A percentile compares a stretch with the other conserved stretches of the same genome.
These are phyloP conservation scores for Herpetotheres cachinnans DNA, from an alignment of 2,113 vertebrate genomes.

Conservation along the genomic window DNA sequence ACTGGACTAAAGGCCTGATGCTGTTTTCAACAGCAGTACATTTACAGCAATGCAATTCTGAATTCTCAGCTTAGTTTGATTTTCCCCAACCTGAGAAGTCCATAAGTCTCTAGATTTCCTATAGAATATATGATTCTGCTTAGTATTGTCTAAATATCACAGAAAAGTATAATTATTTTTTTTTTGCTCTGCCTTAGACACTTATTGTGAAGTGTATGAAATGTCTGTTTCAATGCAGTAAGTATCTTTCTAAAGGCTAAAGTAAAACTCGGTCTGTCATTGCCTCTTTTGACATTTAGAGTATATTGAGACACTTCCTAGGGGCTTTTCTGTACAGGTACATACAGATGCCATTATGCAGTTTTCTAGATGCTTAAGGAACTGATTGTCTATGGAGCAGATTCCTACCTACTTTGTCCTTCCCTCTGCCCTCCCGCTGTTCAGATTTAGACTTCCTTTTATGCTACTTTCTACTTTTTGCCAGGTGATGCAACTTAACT, in stretches of 20 bases:
- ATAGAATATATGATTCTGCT: background rate
- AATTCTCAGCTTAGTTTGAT: background rate
- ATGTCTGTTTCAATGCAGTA: background rate
- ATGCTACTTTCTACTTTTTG: background rate
- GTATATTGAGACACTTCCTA: background rate
- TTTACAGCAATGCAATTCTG: background rate
- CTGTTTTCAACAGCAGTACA: background rate
- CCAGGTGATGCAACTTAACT: background rate
- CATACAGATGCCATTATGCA: background rate
- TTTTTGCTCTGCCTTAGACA: background rate
- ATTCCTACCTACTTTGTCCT: background rate
- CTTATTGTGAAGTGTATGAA: background rate
- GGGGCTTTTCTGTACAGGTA: background rate
- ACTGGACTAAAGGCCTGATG: background rate
- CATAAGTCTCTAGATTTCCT: background rate
- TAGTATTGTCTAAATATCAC: background rate
- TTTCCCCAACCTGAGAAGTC: background rate
- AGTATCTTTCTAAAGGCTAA: background rate
- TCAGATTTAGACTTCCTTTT: background rate
- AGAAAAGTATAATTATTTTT: background rate
- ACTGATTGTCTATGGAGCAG: background rate
- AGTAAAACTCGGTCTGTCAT: background rate
- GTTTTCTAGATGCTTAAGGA: background rate
- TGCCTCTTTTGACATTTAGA: background rate
- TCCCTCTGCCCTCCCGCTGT: background rate